Conservation (phyloP, 2,888 invertebrate genomes). For the Byasa hedistus region DNA sequence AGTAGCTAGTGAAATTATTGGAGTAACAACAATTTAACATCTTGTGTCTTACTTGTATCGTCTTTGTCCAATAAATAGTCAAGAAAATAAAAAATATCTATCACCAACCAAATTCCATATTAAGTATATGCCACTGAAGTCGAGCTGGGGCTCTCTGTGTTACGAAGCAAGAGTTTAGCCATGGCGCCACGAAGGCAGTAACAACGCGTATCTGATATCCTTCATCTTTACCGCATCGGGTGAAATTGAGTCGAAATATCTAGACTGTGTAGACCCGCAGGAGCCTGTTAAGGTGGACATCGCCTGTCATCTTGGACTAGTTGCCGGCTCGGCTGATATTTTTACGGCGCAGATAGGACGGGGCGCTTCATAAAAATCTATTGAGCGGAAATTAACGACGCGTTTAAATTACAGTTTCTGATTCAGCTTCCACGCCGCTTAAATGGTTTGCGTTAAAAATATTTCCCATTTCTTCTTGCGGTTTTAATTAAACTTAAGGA, state of each 20-base stretch:
- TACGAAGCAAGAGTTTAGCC: too few species aligned
- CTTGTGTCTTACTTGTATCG: too few species aligned
- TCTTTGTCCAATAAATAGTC: too few species aligned
- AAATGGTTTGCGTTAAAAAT: conserved; percentile 5
- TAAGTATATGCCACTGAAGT: too few species aligned
- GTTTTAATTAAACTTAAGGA: conserved; percentile 17
- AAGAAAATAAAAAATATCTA: too few species aligned
- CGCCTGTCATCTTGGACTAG: conserved; percentile 18
- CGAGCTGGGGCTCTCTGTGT: too few species aligned
- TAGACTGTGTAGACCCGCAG: conserved; percentile 9
- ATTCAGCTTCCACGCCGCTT: conserved; percentile 4
- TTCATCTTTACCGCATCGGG: conserved; percentile 10
- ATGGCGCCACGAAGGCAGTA: too few species aligned
- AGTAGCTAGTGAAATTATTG: too few species aligned
- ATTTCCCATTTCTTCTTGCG: conserved; percentile 10
- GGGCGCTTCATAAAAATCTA: conserved; percentile 30
- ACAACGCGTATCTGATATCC: too few species aligned
- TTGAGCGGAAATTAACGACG: conserved; percentile 30
- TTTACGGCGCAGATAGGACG: conserved; percentile 25
- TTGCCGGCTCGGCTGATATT: conserved; percentile 18
- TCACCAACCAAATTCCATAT: too few species aligned
- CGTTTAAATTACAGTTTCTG: conserved; percentile 27
- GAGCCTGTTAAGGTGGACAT: conserved; percentile 21
- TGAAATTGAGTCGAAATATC: conserved; percentile 24
- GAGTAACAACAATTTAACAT: too few species aligned